Evolutionary conservation across 1,140 invertebrate genomes (phyloP).

Genomic region (Littorina saxatilis): DNA sequence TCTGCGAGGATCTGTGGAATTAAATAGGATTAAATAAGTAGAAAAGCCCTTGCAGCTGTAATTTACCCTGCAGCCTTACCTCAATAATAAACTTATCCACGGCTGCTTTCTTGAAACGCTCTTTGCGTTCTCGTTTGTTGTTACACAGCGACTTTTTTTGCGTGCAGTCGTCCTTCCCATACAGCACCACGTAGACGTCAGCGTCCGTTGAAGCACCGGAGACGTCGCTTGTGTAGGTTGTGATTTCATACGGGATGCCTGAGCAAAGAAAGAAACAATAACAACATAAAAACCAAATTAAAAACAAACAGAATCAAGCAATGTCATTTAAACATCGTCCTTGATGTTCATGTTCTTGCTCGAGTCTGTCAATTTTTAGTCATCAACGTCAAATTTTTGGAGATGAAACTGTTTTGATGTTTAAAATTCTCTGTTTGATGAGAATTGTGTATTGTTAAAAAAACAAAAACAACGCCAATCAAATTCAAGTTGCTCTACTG

Average conservation of each 20-base stretch:
- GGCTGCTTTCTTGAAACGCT: conserved; percentile 65
- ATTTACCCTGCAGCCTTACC: conserved; percentile 50
- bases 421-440: too few relatives aligned
- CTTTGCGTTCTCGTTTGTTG: conserved; percentile 71
- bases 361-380: not conserved
- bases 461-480: too few relatives aligned
- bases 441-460: too few relatives aligned
- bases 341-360: too few relatives aligned
- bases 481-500: too few relatives aligned
- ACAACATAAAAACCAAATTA: not conserved
- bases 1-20: too few relatives aligned
- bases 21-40: too few relatives aligned
- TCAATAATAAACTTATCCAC: conserved; percentile 72
- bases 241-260: conserved; percentile 75
- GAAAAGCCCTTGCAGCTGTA: too few relatives aligned
- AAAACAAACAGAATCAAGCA: too few relatives aligned
- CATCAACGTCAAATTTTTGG: not conserved
- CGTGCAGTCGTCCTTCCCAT: conserved; percentile 72
- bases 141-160: conserved; percentile 70
- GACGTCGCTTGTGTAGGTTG: conserved; percentile 69
- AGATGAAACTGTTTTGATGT: too few relatives aligned
- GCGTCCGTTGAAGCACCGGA: conserved; percentile 70
- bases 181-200: conserved; percentile 72
- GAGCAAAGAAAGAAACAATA: conserved; percentile 24
- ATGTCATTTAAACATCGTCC: too few relatives aligned